phyloP scores from a whole-genome alignment of 2,888 invertebrate species.

The Xanthorhoe spadicearia region DNA sequence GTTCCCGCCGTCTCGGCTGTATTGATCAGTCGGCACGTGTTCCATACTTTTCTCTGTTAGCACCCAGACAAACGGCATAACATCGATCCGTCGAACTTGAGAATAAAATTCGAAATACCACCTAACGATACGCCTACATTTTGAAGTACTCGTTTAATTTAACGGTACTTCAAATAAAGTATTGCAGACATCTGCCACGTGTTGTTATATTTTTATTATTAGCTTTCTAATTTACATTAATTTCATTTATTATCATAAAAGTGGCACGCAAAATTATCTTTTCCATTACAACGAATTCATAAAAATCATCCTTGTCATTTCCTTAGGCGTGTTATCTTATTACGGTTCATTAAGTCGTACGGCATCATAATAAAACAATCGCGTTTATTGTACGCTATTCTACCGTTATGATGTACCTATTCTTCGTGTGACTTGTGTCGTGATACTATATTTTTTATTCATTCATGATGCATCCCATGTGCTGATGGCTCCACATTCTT shows the following conservation, averaged over 20 bases:
- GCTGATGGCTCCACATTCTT: constrained; percentile 41
- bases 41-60: constrained; percentile 51
- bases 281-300: background rate
- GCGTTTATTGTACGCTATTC: constrained; percentile 51
- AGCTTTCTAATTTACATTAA: too few species aligned
- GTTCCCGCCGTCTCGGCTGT: constrained; percentile 83
- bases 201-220: background rate
- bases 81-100: constrained; percentile 28
- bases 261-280: background rate
- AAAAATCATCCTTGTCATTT: constrained; percentile 3
- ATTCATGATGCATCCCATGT: constrained; percentile 64
- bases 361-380: constrained; percentile 49
- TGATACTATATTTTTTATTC: constrained; percentile 54
- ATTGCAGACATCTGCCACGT: background rate
- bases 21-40: constrained; percentile 81
- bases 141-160: background rate
- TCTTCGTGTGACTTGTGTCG: constrained; percentile 49
- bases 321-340: constrained; percentile 39
- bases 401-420: constrained; percentile 66
- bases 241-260: background rate
- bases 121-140: constrained; percentile 1
- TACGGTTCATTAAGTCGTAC: constrained; percentile 43
- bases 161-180: background rate
- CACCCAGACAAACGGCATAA: constrained; percentile 38
- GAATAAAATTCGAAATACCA: constrained; percentile 7